Base-by-base conservation (phyloP, 1,140 invertebrate species). In the Aphelenchoides fujianensis region DNA sequence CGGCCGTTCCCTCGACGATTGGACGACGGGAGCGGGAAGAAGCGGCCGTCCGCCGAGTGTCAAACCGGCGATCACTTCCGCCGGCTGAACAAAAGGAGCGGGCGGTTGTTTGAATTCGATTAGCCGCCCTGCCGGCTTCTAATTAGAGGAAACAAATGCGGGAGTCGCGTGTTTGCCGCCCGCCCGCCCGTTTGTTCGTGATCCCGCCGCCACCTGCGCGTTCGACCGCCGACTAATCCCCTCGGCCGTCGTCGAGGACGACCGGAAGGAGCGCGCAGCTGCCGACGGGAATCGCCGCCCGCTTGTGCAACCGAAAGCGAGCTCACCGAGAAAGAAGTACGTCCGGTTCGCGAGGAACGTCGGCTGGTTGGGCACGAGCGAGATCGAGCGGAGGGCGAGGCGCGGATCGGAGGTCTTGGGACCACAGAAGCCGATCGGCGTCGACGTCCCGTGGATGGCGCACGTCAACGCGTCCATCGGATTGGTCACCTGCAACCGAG, bases 371-470 rank as follows among this genome's bases (percentile, higher is more conserved):
- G 55, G 55, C 5, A 59, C 19, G 12, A 59, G 34, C 12, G 5
- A 7, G 19, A 59, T 30, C 5, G 55, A 59, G 12, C 55, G 55
- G 27, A 59, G 23, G 19, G 23, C 55, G 5, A 59, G 55, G 28
- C 55, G 55, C 5, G 55, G 55, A 59, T 59, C 55, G 12, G 5
- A 5, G 5, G 55, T 59, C 5, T 59, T 59, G 28, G 55, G 55
- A 59, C 55, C 55, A 59, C 55, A 59, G 34, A 59, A 59, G 12
- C 55, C 55, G 19, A 59, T 59, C 5, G 55, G 55, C 34, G 28
- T 19, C 5, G 55, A 59, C 5, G n/a, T n/a, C n/a, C 23, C 55
- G 12, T 48, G 41, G 34, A 59, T 59, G 12, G 19, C 28, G 19
- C 55, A 59, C 34, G 12, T 19, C 5, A 59, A 19, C 5, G 55